phyloP scores from a whole-genome alignment of 2,888 invertebrate species.

The Aphelenchoides bicaudatus region DNA sequence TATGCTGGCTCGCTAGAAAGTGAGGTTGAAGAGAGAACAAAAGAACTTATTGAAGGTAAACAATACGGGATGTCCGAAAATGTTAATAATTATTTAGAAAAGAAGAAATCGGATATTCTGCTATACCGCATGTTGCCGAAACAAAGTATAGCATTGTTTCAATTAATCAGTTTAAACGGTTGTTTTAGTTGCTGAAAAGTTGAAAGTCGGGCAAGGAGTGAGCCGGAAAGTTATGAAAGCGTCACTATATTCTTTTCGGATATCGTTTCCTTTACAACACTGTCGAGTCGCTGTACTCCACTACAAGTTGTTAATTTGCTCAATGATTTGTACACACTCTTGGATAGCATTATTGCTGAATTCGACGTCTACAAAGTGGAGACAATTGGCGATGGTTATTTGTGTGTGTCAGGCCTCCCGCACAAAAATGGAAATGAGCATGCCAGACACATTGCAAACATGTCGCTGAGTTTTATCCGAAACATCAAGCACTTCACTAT shows the following conservation, averaged over 20 bases:
- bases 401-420: slow-evolving; percentile 51
- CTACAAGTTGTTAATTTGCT: slow-evolving; percentile 50
- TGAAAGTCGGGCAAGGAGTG: slow-evolving; percentile 38
- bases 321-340: slow-evolving; percentile 54
- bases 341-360: slow-evolving; percentile 55
- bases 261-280: slow-evolving; percentile 55
- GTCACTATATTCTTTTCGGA: slow-evolving; percentile 57
- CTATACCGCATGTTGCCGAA: slow-evolving; percentile 53
- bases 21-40: slow-evolving; percentile 50
- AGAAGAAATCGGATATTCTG: slow-evolving; percentile 51
- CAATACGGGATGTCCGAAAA: no score
- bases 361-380: slow-evolving; percentile 59
- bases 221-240: slow-evolving; percentile 37
- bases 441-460: slow-evolving; percentile 27
- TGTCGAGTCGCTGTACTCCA: slow-evolving; percentile 51
- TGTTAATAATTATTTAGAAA: slow-evolving; percentile 51
- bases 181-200: slow-evolving; percentile 40
- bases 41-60: no score
- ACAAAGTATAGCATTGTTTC: no score
- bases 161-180: no score
- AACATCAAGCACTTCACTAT: slow-evolving; percentile 38
- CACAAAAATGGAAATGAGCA: slow-evolving; percentile 49
- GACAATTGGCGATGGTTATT: slow-evolving; percentile 55
- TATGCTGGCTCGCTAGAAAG: slow-evolving; percentile 52
- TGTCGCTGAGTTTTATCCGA: slow-evolving; percentile 18